Base-by-base conservation (phyloP, 2,113 vertebrate species). In the Siphamia tubifer region DNA sequence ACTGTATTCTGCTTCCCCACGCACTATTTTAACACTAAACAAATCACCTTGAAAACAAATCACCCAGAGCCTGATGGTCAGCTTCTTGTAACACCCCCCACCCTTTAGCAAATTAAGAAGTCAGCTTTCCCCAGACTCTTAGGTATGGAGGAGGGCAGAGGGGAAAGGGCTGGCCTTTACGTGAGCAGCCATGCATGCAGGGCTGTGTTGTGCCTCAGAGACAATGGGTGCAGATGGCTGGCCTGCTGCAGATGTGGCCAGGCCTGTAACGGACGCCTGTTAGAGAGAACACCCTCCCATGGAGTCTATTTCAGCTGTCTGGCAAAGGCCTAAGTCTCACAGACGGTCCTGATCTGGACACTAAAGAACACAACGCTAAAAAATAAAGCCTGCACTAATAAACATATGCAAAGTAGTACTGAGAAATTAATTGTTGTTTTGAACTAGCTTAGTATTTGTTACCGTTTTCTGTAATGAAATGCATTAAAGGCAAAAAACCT, bases 161-260 rank as follows among this genome's bases (percentile, higher is more conserved):
- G 68, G 79, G 67, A 75, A 54, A 83, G 74, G 72, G 70, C 45
- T 81, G 56, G 86, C 16, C 81, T 89, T 87, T 88, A 77, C 32
- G 49, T 82, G 83, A 77, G 80, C 78, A 89, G 80, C 83, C 89
- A 83, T 86, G 87, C 85, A 57, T 90, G 82, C 57, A 53, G 62
- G 81, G 58, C 74, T 62, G 83, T 79, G 84, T 70, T 81, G 77
- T 79, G 82, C 78, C 82, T 85, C 71, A 8, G 51, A 88, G 84
- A 92, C 90, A 92, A 91, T 88, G 74, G 87, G 83, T 90, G 88
- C 90, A 92, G 91, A 92, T 92, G 91, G 90, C 80, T 45, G 79
- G 82, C 82, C 81, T 27, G 45, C 84, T 88, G 89, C 89, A 91
- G 89, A 91, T 91, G 88, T 87, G 86, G 79, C 67, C 67, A 53